Conservation (phyloP, 2,797 vertebrate genomes). For the Hypotaenidia okinawae region DNA sequence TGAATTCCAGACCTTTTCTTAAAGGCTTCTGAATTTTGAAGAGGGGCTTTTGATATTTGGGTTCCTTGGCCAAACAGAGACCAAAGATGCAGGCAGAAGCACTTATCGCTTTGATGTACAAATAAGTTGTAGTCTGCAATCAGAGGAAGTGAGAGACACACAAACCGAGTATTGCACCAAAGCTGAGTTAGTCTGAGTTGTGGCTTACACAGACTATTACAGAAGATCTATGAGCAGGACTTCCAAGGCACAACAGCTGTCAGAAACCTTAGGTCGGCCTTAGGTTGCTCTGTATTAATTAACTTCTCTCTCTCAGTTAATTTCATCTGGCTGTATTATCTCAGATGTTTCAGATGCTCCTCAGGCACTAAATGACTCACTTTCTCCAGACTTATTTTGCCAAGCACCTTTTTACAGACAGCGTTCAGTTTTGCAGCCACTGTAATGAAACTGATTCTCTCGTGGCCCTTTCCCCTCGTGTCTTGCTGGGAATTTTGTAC, state of each 20-base stretch:
- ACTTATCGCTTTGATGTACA: neutral
- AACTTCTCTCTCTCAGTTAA: neutral
- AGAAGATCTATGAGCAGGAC: neutral
- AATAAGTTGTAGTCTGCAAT: neutral
- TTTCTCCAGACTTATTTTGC: neutral
- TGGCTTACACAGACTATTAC: neutral
- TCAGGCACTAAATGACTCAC: neutral
- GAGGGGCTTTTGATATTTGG: neutral
- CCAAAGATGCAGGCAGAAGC: neutral
- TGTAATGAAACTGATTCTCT: neutral
- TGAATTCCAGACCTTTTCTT: neutral
- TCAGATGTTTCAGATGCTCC: neutral
- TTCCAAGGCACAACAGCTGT: neutral
- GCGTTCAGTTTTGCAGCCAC: neutral
- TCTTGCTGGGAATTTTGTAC: neutral
- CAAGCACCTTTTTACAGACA: neutral
- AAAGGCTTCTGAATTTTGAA: neutral
- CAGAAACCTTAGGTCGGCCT: neutral
- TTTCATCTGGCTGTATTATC: neutral
- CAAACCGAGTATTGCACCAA: neutral
- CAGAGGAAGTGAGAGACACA: neutral
- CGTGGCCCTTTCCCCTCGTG: neutral
- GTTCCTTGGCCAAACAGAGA: neutral
- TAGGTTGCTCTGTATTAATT: conserved; percentile 10
- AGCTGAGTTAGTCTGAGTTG: neutral